A percentile compares a stretch with the other conserved stretches of the same genome.
Conservation (phyloP, 2,888 invertebrate species). For the Standfussiana lucernea region DNA sequence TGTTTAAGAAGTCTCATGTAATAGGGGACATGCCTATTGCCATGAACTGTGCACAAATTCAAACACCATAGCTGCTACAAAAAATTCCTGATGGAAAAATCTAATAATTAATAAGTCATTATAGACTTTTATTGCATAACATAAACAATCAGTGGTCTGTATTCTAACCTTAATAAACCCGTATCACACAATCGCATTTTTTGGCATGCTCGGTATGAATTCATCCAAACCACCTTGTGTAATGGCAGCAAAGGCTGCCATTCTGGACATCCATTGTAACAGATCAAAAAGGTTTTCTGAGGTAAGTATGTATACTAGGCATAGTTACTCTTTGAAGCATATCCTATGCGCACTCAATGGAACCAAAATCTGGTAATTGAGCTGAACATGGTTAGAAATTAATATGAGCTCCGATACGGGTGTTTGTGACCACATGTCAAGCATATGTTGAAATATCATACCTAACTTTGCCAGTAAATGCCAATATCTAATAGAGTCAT, state of each 20-base stretch:
- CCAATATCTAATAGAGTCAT: neutral
- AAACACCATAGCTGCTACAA: neutral
- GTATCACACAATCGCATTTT: neutral
- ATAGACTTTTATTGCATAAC: too few relatives aligned
- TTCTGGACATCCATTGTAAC: neutral
- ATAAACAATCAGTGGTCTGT: neutral
- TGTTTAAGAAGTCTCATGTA: neutral
- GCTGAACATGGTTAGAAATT: neutral
- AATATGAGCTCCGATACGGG: neutral
- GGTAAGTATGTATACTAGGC: neutral
- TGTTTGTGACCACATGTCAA: neutral
- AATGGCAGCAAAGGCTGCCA: neutral
- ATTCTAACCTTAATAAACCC: neutral
- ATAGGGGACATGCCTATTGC: neutral
- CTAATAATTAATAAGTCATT: too few relatives aligned
- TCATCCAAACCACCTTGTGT: neutral
- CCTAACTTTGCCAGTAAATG: neutral
- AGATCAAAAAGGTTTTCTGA: neutral
- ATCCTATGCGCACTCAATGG: neutral
- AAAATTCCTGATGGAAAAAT: neutral
- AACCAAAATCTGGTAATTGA: neutral
- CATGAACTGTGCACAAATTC: neutral
- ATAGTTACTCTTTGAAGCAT: neutral
- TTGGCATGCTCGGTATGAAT: neutral
- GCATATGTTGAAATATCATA: neutral